Evolutionary conservation across 2,888 invertebrate species (phyloP).

Genomic region (Synanthedon formicaeformis): DNA sequence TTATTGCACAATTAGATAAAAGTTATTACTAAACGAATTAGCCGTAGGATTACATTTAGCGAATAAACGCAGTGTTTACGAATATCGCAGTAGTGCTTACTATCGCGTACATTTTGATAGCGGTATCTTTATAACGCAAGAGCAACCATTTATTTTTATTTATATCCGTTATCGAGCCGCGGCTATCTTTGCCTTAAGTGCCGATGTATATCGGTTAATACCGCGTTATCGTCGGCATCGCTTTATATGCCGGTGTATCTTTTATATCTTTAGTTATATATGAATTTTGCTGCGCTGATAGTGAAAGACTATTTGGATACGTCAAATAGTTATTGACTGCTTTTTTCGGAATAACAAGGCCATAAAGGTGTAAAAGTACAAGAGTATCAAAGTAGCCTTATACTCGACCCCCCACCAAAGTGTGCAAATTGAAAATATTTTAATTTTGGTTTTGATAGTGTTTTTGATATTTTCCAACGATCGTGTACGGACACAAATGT

Average conservation of each 20-base stretch:
- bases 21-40: neutral
- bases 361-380: too few relatives aligned
- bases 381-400: too few relatives aligned
- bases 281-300: constrained; percentile 28
- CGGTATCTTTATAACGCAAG: constrained; percentile 54
- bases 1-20: too few relatives aligned
- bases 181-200: constrained; percentile 49
- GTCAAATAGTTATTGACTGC: neutral
- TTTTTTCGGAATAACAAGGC: too few relatives aligned
- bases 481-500: too few relatives aligned
- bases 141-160: constrained; percentile 58
- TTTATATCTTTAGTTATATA: constrained; percentile 34
- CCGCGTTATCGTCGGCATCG: constrained; percentile 46
- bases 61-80: neutral
- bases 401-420: too few relatives aligned
- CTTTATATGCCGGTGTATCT: constrained; percentile 27
- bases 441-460: too few relatives aligned
- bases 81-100: neutral
- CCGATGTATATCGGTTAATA: constrained; percentile 58
- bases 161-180: constrained; percentile 46
- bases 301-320: neutral
- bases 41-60: neutral
- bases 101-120: constrained; percentile 23
- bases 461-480: too few relatives aligned
- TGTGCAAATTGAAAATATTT: too few relatives aligned